Percentiles rank a stretch among this genome's conserved stretches.
phyloP scores from a whole-genome alignment of 2,797 vertebrate genomes.

The Gorsachius magnificus region DNA sequence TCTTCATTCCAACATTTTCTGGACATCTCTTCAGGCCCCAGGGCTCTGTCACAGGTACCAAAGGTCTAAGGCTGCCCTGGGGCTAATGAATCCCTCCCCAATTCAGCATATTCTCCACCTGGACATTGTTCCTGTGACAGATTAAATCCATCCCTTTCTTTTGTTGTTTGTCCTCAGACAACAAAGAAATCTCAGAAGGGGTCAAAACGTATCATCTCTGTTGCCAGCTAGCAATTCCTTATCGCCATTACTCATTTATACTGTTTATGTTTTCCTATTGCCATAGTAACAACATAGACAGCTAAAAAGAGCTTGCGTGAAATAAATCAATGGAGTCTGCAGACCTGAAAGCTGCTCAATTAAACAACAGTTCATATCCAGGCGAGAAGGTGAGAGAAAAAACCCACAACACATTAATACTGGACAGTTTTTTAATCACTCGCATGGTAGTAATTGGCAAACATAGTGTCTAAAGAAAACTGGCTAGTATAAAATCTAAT shows the following conservation, averaged over 20 bases:
- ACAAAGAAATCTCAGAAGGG: constrained; percentile 25
- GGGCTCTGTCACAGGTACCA: not conserved
- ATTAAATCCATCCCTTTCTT: constrained; percentile 19
- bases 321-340: constrained; percentile 59
- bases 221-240: constrained; percentile 58
- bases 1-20: not conserved
- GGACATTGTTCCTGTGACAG: not conserved
- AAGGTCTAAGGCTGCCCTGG: not conserved
- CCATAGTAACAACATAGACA: constrained; percentile 47
- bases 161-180: not conserved
- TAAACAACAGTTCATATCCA: not conserved
- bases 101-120: not conserved
- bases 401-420: not conserved
- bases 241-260: constrained; percentile 53
- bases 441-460: not conserved
- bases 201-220: constrained; percentile 35
- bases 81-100: not conserved
- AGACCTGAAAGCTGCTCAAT: not conserved
- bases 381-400: not conserved
- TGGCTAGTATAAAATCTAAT: not conserved
- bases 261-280: constrained; percentile 56
- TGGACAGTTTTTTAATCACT: not conserved
- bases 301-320: constrained; percentile 33
- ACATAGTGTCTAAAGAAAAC: not conserved
- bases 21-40: not conserved